Evolutionary conservation across 2,888 invertebrate genomes (phyloP).

Genomic region (Agrypnus murinus): DNA sequence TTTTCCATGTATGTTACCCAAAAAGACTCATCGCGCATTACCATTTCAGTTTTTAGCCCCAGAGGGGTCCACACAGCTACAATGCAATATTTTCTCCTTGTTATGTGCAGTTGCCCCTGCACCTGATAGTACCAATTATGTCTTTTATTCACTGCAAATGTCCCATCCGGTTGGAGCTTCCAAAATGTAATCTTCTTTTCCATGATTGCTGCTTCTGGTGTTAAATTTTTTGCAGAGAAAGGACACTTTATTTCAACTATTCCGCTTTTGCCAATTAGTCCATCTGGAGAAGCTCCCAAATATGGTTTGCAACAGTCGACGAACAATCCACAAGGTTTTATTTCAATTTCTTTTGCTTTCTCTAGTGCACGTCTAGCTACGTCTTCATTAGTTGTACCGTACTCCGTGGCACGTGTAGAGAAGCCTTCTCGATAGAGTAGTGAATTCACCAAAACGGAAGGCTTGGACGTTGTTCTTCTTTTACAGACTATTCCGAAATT

Average conservation of each 20-base stretch:
- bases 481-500: too few species aligned
- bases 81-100: constrained; percentile 9
- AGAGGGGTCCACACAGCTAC: constrained; percentile 29
- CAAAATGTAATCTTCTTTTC: constrained; percentile 11
- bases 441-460: too few species aligned
- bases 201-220: background rate
- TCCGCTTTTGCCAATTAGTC: background rate
- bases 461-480: too few species aligned
- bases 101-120: constrained; percentile 15
- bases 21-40: constrained; percentile 14
- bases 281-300: constrained; percentile 1
- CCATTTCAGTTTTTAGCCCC: constrained; percentile 31
- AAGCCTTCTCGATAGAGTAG: too few species aligned
- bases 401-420: too few species aligned
- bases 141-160: background rate
- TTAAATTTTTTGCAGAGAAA: background rate
- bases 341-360: too few species aligned
- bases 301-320: too few species aligned
- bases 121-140: constrained; percentile 20
- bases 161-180: background rate
- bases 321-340: too few species aligned
- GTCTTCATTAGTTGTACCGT: too few species aligned
- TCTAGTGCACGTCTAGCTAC: too few species aligned
- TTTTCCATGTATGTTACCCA: constrained; percentile 28
- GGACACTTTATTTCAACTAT: constrained; percentile 21